Evolutionary conservation across 2,113 vertebrate genomes (phyloP).

Genomic region (Sebastes schlegelii): DNA sequence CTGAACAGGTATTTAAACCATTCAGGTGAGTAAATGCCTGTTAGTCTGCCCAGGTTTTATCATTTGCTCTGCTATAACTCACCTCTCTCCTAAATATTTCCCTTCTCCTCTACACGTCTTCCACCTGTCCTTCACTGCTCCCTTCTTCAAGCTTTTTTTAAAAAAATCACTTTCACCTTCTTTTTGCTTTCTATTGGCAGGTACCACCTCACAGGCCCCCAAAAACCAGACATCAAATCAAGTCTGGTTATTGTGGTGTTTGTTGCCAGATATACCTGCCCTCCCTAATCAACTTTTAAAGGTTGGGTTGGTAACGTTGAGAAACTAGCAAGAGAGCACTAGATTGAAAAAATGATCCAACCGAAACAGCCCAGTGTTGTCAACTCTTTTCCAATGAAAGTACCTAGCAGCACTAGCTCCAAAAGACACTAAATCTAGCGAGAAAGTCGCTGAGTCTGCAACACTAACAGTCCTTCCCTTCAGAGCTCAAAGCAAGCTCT

Average conservation of each 20-base stretch:
- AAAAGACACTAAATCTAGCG: no score
- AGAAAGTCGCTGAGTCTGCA: no score
- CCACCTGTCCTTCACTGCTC: not conserved
- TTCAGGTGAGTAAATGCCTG: not conserved
- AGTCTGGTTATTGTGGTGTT: not conserved
- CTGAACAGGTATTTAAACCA: not conserved
- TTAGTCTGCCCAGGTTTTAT: not conserved
- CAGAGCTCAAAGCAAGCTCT: not conserved
- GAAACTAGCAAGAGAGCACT: no score
- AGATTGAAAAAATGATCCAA: no score
- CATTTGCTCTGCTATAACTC: not conserved
- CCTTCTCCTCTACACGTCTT: not conserved
- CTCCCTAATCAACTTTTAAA: not conserved
- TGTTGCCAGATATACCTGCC: not conserved
- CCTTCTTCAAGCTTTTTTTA: not conserved
- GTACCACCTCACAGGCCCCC: not conserved
- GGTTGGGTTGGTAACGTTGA: no score
- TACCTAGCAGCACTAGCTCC: no score
- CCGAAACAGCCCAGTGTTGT: no score
- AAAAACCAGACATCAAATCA: not conserved
- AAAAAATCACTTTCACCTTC: not conserved
- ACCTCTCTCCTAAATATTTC: not conserved
- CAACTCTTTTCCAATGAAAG: no score
- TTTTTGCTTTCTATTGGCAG: not conserved
- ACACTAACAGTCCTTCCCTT: no score